Evolutionary conservation across 2,888 invertebrate genomes (phyloP).

Genomic region (Noctua janthina): DNA sequence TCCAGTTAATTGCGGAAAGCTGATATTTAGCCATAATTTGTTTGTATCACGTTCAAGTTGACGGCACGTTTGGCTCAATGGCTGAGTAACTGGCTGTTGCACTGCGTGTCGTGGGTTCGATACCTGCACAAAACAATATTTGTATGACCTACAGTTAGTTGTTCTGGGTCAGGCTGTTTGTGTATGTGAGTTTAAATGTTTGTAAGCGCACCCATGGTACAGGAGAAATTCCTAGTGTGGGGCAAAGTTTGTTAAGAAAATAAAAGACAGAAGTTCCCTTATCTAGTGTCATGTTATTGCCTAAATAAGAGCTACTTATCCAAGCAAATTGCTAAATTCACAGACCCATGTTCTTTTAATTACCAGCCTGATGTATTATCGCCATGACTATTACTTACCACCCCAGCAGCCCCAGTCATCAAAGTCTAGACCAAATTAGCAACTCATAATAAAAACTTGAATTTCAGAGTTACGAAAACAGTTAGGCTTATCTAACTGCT

Average conservation of each 20-base stretch:
- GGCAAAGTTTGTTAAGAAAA: too few relatives aligned
- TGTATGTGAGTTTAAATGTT: too few relatives aligned
- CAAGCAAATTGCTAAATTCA: neutral
- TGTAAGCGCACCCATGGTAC: too few relatives aligned
- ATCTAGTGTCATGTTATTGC: neutral
- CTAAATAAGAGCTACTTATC: neutral
- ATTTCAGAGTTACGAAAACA: conserved; percentile 41
- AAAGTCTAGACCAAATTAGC: conserved; percentile 26
- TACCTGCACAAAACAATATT: too few relatives aligned
- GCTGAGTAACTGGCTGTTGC: too few relatives aligned
- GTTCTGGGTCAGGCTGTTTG: too few relatives aligned
- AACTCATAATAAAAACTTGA: conserved; percentile 25
- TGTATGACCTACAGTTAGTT: too few relatives aligned
- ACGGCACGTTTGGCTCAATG: too few relatives aligned
- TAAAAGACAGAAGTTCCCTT: neutral
- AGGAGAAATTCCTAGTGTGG: too few relatives aligned
- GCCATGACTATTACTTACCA: neutral
- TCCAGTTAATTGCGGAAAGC: neutral
- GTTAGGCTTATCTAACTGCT: conserved; percentile 14
- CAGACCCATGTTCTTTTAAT: neutral
- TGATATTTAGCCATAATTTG: too few relatives aligned
- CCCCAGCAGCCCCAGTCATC: neutral
- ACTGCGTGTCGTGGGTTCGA: too few relatives aligned
- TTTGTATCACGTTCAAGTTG: too few relatives aligned
- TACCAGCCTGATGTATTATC: neutral